These are phyloP conservation scores for Colaptes auratus DNA, from an alignment of 2,113 vertebrate genomes.

Conservation along the genomic window DNA sequence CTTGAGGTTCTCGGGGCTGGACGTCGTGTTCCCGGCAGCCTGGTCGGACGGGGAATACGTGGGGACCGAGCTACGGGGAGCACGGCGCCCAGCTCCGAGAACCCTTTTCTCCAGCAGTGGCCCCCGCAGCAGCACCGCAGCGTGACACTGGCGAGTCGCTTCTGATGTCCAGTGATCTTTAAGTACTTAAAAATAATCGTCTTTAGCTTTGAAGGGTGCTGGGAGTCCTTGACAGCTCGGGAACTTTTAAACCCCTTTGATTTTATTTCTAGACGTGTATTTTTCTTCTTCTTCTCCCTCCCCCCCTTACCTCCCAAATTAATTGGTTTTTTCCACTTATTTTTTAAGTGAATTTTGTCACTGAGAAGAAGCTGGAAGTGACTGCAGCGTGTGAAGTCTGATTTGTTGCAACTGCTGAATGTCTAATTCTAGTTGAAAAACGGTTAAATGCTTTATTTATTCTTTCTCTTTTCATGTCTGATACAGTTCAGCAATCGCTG, in stretches of 20 bases:
- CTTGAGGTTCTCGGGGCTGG: background rate
- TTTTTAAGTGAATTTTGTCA: background rate
- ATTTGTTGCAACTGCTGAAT: background rate
- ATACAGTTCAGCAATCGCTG: background rate
- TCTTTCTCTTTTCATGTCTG: background rate
- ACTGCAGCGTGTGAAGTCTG: background rate
- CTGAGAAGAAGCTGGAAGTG: background rate
- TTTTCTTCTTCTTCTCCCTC: too few species aligned
- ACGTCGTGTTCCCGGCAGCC: too few species aligned
- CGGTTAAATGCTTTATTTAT: background rate
- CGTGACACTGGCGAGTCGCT: background rate
- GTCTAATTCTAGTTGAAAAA: background rate
- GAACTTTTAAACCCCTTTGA: background rate
- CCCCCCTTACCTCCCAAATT: too few species aligned
- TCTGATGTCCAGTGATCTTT: fast-evolving
- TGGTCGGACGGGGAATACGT: too few species aligned
- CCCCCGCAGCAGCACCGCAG: background rate
- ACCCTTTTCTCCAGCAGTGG: background rate
- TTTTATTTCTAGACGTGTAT: background rate
- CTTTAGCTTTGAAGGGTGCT: background rate
- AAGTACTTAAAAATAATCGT: background rate
- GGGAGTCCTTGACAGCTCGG: background rate
- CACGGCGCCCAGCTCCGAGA: background rate
- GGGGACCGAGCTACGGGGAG: background rate
- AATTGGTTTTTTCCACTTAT: background rate